Base-by-base conservation (phyloP, 2,888 invertebrate species). In the Saturnia pavonia region DNA sequence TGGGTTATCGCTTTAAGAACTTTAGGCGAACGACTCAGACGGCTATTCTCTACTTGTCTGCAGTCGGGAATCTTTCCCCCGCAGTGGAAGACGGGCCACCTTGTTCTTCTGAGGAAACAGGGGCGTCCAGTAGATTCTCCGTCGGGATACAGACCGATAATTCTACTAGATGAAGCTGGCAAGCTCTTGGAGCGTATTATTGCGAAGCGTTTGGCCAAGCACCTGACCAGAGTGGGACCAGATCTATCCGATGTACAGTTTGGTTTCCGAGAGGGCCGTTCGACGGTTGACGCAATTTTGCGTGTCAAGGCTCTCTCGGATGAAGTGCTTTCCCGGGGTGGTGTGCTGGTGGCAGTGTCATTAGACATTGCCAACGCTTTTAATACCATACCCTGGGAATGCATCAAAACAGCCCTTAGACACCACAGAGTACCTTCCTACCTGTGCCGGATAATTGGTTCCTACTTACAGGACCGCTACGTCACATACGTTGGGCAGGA, bases 391-490 rank as follows among this genome's bases (percentile, higher is more conserved):
- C 51, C 51, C 51, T 51, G 51, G 51, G 19, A 2, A 1, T 51
- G 51, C 51, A 51, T 51, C 1, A 51, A 4, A 7, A 19, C 14
- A 6, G 51, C 19, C 16, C 14, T 51, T 7, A 16, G n/a, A 6
- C n/a, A 51, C 7, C 51, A 51, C 7, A 14, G 51, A 6, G n/a
- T 51, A 51, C 51, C 51, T 3, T 4, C 1, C 2, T 51, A 67
- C 42, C 19, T 67, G n/a, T 4, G 43, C 1, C 16, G 22, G 1
- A 16, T 67, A 6, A 71, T 75, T 71, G 51, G 72, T 70, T 71
- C 67, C 40, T 77, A 76, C 68, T 68, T 77, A 7, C 45, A 19
- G 1, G 67, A 71, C 1, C 67, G 73, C 45, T 25, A 1, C 0
- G 70, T 75, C 8, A 19, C 19, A 6, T 70, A 12, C 45, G 1